phyloP scores from a whole-genome alignment of 64 coral and sea anemone genomes.

The Orbicella faveolata region DNA sequence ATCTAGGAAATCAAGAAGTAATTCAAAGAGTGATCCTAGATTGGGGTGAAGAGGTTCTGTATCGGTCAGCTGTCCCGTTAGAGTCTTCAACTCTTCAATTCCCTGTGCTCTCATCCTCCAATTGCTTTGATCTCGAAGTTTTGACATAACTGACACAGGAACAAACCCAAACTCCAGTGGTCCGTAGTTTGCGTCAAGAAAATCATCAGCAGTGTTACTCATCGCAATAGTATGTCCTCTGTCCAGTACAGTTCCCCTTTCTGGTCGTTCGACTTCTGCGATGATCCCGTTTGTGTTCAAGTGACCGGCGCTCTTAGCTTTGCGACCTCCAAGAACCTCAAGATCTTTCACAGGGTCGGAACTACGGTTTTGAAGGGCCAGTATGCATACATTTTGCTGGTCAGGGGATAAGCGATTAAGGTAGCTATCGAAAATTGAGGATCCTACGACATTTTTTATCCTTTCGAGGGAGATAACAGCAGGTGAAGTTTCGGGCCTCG shows the following conservation, averaged over 20 bases:
- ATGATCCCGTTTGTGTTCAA: slow-evolving; percentile 77
- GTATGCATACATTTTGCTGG: slow-evolving; percentile 70
- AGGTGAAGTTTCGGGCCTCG: slow-evolving; percentile 80
- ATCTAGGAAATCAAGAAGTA: slow-evolving; percentile 83
- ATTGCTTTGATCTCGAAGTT: slow-evolving; percentile 90
- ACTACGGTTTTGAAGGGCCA: slow-evolving; percentile 68
- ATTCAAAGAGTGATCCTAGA: slow-evolving; percentile 78
- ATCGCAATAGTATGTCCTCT: slow-evolving; percentile 85
- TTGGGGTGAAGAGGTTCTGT: slow-evolving; percentile 62
- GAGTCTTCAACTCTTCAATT: slow-evolving; percentile 92
- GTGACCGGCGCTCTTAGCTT: slow-evolving; percentile 89
- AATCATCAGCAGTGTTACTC: slow-evolving; percentile 46
- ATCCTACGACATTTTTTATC: slow-evolving; percentile 94
- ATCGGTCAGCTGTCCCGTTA: slow-evolving; percentile 76
- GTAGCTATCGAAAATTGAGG: slow-evolving; percentile 81
- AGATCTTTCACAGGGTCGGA: slow-evolving; percentile 47
- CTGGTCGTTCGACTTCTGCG: slow-evolving; percentile 10
- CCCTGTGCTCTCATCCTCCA: slow-evolving; percentile 87
- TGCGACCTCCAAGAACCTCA: slow-evolving; percentile 62
- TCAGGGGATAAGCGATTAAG: slow-evolving; percentile 65
- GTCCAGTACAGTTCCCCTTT: slow-evolving; percentile 61
- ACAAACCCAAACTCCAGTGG: slow-evolving; percentile 76
- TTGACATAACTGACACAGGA: slow-evolving; percentile 66
- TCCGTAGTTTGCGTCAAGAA: slow-evolving; percentile 48
- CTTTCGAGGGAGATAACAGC: slow-evolving; percentile 92